Base-by-base conservation (phyloP, 2,888 invertebrate species). In the Drosophila rellima region DNA sequence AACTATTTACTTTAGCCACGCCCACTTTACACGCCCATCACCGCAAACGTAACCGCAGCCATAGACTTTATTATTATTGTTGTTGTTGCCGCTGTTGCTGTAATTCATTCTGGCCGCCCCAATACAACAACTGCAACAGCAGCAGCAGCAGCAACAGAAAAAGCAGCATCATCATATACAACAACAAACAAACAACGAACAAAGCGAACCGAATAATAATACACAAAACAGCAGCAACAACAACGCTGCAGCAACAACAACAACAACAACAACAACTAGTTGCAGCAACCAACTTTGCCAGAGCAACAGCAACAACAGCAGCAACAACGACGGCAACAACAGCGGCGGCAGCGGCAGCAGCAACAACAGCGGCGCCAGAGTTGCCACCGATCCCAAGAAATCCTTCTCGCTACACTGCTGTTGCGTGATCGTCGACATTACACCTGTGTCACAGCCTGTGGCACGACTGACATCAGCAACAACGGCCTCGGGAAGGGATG, bases 351-450 rank as follows among this genome's bases (percentile, higher is more conserved):
- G 84, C 70, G 45, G 60, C 60, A 63, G 80, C 70, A 75, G 65
- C 68, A 72, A 62, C 62, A 74, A 29, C 45, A 76, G 65, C 60
- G 70, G 23, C 59, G 59, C 50, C 82, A 89, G 89, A 89, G 75
- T 80, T 74, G 88, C 89, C 88, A 90, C 81, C 80, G 90, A 91
- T 89, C 92, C 92, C 86, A 93, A 92, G 82, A 93, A 93, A 85
- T 90, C 93, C 91, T 91, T 93, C 91, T 92, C 92, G 91, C 91
- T 93, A 87, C 93, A 93, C 91, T 93, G 93, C 90, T 93, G 93
- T 92, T 93, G 93, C 92, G 93, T 93, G 92, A 92, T 93, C 90
- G 93, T 93, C 89, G 92, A 93, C 91, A 93, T 93, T 90, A 93
- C 93, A 85, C 93, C 93, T 85, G 93, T 92, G 82, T 91, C 92